Base-by-base conservation (phyloP, 2,113 vertebrate species). In the Mirza zaza region DNA sequence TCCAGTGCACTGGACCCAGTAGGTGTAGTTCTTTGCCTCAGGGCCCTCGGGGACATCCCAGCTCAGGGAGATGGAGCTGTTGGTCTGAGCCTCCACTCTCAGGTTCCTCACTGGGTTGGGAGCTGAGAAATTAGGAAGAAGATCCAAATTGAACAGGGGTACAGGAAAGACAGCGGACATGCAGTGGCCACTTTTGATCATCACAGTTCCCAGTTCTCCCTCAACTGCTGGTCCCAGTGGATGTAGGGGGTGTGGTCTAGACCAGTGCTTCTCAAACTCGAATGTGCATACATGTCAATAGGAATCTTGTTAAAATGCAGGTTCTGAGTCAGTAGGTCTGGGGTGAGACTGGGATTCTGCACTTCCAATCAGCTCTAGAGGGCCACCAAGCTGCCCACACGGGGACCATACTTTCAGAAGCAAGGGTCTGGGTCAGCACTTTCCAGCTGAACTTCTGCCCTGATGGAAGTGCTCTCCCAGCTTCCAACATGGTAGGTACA, bases 401-500 rank as follows among this genome's bases (percentile, higher is more conserved):
- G 21, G 2, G n/a, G n/a, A 36, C 20, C 9, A 10, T 10, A 36
- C 34, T 21, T 36, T 70, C 18, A 70, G 67, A 21, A 70, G 67
- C n/a, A 21, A 20, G 18, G 34, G 18, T 68, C 65, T 68, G 17
- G 65, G 34, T 34, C 65, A 20, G 17, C n/a, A 21, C 75, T 21
- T 67, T 32, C 45, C 0, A 1, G 1, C 7, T 27, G 39, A 45
- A 13, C 20, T 61, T 48, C 39, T 76, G 39, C 3, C 3, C 0
- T 10, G 10, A 4, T 25, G 55, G 80, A 83, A 18, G 42, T 42
- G 36, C 25, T 42, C 57, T 83, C 27, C 25, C 39, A 20, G 2
- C 17, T 39, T 20, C 57, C 36, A 29, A 20, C 11, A 45, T 0
- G 8, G 55, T n/a, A 42, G 55, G 4, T 57, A 21, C n/a, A 29